These are phyloP conservation scores for Stratiolaelaps scimitus DNA, from an alignment of 1,140 invertebrate species.

Conservation along the genomic window DNA sequence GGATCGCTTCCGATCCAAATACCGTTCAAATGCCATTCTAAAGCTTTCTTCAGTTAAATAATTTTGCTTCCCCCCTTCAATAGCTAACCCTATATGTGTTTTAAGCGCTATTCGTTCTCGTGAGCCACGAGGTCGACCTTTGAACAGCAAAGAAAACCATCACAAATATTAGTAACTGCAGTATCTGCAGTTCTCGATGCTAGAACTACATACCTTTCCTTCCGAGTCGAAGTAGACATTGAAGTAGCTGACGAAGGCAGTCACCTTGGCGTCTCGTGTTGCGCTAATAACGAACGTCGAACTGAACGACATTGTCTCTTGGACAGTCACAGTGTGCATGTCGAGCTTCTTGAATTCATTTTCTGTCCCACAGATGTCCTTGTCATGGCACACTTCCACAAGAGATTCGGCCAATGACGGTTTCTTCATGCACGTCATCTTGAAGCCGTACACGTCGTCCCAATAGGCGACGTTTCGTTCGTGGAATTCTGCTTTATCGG, in stretches of 20 bases:
- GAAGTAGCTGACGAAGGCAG: slow-evolving; percentile 83
- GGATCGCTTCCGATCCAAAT: too few species aligned
- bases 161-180: slow-evolving; percentile 1
- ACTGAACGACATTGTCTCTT: slow-evolving; percentile 61
- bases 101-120: background rate
- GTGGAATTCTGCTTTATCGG: slow-evolving; percentile 59
- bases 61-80: too few species aligned
- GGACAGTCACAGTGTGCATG: slow-evolving; percentile 63
- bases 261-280: slow-evolving; percentile 55
- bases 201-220: slow-evolving; percentile 55
- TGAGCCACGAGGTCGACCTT: too few species aligned
- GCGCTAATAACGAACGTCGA: slow-evolving; percentile 60
- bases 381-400: slow-evolving; percentile 64
- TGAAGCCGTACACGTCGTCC: slow-evolving; percentile 92
- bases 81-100: too few species aligned
- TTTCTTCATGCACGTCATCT: slow-evolving; percentile 84
- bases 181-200: slow-evolving; percentile 16
- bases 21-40: too few species aligned
- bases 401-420: slow-evolving; percentile 77
- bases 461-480: slow-evolving; percentile 67
- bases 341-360: slow-evolving; percentile 48
- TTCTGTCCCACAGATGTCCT: slow-evolving; percentile 59
- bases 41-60: too few species aligned
- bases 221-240: slow-evolving; percentile 71
- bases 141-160: too few species aligned